Conservation (phyloP, 2,888 invertebrate species). For the Omphaloscelis lunosa region DNA sequence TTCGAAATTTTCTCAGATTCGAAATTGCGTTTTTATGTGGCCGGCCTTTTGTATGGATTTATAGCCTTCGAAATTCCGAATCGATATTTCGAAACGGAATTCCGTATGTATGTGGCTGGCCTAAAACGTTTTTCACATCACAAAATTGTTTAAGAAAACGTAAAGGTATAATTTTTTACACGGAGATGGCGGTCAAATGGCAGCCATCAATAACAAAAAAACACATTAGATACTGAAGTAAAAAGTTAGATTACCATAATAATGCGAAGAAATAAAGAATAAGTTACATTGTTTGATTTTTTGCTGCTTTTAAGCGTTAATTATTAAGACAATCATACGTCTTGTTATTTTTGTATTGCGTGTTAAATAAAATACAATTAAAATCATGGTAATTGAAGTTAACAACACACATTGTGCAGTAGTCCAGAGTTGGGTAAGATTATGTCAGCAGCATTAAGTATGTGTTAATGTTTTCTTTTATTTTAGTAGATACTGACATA, state of each 20-base stretch:
- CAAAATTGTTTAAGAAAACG: neutral
- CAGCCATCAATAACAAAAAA: neutral
- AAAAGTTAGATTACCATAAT: conserved; percentile 25
- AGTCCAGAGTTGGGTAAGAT: too few relatives aligned
- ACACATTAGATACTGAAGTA: conserved; percentile 7
- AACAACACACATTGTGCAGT: too few relatives aligned
- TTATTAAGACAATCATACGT: conserved; percentile 2
- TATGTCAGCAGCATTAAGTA: too few relatives aligned
- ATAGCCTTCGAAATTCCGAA: too few relatives aligned
- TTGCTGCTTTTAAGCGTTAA: neutral
- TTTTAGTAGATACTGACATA: too few relatives aligned
- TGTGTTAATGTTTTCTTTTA: too few relatives aligned
- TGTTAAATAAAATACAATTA: conserved; percentile 8
- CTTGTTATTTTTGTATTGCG: conserved; percentile 8
- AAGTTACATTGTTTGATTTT: conserved; percentile 17
- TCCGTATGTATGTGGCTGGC: too few relatives aligned
- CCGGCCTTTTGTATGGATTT: too few relatives aligned
- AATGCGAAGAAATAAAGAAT: neutral
- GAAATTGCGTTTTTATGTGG: too few relatives aligned
- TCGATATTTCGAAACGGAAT: too few relatives aligned
- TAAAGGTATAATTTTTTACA: neutral
- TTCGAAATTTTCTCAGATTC: too few relatives aligned
- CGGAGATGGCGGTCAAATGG: neutral
- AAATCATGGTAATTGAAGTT: too few relatives aligned
- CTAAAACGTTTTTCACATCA: neutral